Evolutionary conservation across 2,797 vertebrate genomes (phyloP), one percentile per base, ranked within the genome.

Genomic region (Lophotriccus pileatus): DNA sequence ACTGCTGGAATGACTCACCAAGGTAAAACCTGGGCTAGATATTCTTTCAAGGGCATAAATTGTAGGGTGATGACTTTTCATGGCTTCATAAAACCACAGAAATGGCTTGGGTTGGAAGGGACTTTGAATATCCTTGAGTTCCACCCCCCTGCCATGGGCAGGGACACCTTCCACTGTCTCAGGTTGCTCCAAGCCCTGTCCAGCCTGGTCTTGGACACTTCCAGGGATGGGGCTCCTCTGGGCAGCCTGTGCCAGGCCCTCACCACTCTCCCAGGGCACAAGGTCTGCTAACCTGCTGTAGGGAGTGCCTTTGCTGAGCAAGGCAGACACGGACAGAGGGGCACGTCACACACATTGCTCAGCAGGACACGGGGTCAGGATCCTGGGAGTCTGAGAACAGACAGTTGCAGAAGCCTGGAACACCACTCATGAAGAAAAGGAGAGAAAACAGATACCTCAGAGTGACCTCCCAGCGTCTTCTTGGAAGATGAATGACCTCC

Each of bases 21-120:
- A 97, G 97, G 96, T 96, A 98, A 96, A 96, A 91, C 81, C 87
- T 93, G n/a, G 67, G 89, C 96, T 97, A 91, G 88, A 89, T 95
- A 87, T 84, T 97, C 92, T 96, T 92, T 97, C 98, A 98, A 98
- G 97, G 96, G 85, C 52, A 17, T 59, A 67, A 93, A 82, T 55
- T 50, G 21, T 66, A 41, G 60, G 52, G 90, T 84, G 91, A 63
- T 73, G 22, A 89, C 85, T 37, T 92, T 93, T 90, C 78, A 77
- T 7, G 60, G 59, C 43, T 14, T 49, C 0, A 0, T 62, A 37
- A 55, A 87, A 39, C 30, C 41, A 30, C 36, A 39, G 59, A 34
- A 37, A 22, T 32, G 24, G 13, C 62, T 32, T 39, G 41, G 10
- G 41, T 13, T 77, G 36, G 59, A 77, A 44, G 68, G 17, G 36